phyloP scores from a whole-genome alignment of 2,888 invertebrate genomes.

The Pegoplata infirma region DNA sequence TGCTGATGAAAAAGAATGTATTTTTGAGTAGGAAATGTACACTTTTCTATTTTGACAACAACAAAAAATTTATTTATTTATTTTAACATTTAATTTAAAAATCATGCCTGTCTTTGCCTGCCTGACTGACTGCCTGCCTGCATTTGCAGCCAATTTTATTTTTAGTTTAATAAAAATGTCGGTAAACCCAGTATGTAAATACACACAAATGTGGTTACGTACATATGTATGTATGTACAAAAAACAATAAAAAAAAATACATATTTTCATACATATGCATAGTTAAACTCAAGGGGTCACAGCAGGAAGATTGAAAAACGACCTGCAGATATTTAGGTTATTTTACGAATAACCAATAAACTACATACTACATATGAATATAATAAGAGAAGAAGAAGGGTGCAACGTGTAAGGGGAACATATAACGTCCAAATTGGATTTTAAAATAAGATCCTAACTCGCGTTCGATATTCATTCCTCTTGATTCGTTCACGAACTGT shows the following conservation, averaged over 20 bases:
- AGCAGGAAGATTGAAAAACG: background rate
- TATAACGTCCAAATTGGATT: too few relatives aligned
- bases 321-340: background rate
- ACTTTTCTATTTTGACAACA: slow-evolving; percentile 39
- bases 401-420: too few relatives aligned
- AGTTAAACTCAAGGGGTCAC: background rate
- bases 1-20: slow-evolving; percentile 73
- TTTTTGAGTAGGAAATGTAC: slow-evolving; percentile 75
- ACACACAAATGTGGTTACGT: background rate
- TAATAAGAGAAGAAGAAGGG: too few relatives aligned
- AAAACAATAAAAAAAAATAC: background rate
- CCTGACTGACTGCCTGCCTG: too few relatives aligned
- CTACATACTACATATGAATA: too few relatives aligned
- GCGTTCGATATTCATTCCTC: too few relatives aligned
- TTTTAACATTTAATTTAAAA: slow-evolving; percentile 8
- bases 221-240: background rate
- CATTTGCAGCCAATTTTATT: slow-evolving; percentile 10
- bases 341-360: background rate
- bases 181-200: background rate
- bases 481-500: too few relatives aligned
- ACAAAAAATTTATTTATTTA: background rate
- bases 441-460: too few relatives aligned
- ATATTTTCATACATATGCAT: background rate
- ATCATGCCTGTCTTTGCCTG: too few relatives aligned
- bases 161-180: slow-evolving; percentile 24